phyloP scores from a whole-genome alignment of 2,888 invertebrate species.

The Sycophila texana region DNA sequence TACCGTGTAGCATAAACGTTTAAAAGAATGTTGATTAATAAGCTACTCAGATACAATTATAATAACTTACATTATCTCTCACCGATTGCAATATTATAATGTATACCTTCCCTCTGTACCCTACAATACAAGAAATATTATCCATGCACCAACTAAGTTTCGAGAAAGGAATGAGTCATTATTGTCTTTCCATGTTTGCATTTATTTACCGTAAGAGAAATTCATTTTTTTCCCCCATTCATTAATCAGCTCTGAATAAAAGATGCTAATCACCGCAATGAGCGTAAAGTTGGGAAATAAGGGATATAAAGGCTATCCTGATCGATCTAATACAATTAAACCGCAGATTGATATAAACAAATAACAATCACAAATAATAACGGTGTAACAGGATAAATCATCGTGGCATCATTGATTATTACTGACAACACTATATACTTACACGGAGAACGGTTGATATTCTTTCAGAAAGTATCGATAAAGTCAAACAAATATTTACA shows the following conservation, averaged over 20 bases:
- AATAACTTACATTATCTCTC: conserved; percentile 31
- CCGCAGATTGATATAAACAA: no score
- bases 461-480: no score
- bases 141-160: not conserved
- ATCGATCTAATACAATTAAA: no score
- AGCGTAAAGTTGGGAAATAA: no score
- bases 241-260: not conserved
- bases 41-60: conserved; percentile 34
- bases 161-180: not conserved
- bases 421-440: no score
- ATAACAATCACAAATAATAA: no score
- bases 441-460: no score
- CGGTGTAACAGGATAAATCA: no score
- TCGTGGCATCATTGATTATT: no score
- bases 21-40: conserved; percentile 36
- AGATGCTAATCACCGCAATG: no score
- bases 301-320: no score
- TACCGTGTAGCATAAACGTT: conserved; percentile 13
- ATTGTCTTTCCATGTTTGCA: not conserved
- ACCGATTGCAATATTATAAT: conserved; percentile 30
- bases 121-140: not conserved
- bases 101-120: conserved; percentile 9
- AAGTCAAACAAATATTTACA: no score
- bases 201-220: conserved; percentile 1
- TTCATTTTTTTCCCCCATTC: not conserved